phyloP scores from a whole-genome alignment of 2,888 invertebrate genomes.

The Eupithecia pulchellata region DNA sequence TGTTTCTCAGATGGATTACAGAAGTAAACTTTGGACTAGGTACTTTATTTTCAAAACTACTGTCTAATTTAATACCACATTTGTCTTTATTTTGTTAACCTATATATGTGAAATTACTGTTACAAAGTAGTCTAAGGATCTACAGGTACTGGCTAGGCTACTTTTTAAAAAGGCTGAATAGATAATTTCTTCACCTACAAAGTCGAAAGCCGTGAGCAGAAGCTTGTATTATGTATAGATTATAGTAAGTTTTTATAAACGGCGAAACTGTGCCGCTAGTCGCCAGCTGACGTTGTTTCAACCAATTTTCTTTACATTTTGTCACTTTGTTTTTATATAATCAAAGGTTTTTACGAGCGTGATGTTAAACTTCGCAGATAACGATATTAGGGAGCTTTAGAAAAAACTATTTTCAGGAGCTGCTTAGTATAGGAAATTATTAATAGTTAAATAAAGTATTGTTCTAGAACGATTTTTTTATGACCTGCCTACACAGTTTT shows the following conservation, averaged over 20 bases:
- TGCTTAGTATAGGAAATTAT: conserved; percentile 27
- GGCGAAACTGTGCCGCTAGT: conserved; percentile 49
- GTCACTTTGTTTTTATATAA: conserved; percentile 52
- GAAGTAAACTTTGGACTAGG: not conserved
- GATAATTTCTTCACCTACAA: not conserved
- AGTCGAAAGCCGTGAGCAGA: not conserved
- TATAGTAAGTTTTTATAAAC: conserved; percentile 54
- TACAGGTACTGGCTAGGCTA: not conserved
- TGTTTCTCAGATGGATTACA: not conserved
- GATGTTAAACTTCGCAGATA: conserved; percentile 49
- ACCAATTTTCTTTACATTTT: conserved; percentile 62
- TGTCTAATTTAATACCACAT: not conserved
- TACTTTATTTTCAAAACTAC: not conserved
- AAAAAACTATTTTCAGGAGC: conserved; percentile 35
- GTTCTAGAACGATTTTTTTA: not conserved
- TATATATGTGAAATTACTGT: not conserved
- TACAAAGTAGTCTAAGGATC: not conserved
- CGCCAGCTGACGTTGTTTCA: conserved; percentile 59
- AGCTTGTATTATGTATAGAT: conserved; percentile 43
- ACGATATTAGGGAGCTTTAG: conserved; percentile 46
- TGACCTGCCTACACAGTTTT: too few species aligned
- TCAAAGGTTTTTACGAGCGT: conserved; percentile 51
- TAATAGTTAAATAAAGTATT: not conserved
- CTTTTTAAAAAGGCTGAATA: not conserved
- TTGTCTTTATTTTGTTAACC: not conserved